These are phyloP conservation scores for Mythimna impura DNA, from an alignment of 2,888 invertebrate species.

Conservation along the genomic window DNA sequence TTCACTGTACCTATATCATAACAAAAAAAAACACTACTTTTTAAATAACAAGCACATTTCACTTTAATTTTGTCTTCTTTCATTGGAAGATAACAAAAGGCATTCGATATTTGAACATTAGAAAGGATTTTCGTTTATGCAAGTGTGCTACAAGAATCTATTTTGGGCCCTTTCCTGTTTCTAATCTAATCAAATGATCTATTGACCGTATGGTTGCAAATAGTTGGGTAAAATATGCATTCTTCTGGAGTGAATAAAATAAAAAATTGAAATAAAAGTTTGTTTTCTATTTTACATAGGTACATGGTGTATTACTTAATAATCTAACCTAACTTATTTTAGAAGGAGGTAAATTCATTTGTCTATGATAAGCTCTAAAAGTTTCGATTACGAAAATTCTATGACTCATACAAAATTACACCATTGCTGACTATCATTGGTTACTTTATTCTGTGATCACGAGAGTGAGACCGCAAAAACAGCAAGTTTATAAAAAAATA, in stretches of 20 bases:
- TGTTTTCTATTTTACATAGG: no score
- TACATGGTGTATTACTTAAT: not conserved
- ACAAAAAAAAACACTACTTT: no score
- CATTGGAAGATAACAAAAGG: not conserved
- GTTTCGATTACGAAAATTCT: not conserved
- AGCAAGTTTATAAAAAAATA: not conserved
- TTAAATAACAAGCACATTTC: no score
- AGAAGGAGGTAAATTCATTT: not conserved
- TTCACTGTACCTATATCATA: no score
- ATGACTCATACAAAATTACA: not conserved
- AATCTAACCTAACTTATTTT: not conserved
- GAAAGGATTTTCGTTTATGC: not conserved
- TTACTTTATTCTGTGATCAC: no score
- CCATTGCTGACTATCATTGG: no score
- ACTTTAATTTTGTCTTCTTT: no score
- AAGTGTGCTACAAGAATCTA: not conserved
- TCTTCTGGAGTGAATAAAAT: not conserved
- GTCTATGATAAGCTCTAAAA: not conserved
- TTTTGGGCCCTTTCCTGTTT: not conserved
- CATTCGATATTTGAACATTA: no score
- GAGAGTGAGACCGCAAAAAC: no score
- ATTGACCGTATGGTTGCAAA: not conserved
- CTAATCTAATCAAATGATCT: not conserved
- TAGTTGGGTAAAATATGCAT: not conserved
- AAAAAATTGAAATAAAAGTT: not conserved